Percentiles rank a stretch among this genome's conserved stretches.
Evolutionary conservation across 2,113 vertebrate species (phyloP).

Genomic region (Colinus virginianus): DNA sequence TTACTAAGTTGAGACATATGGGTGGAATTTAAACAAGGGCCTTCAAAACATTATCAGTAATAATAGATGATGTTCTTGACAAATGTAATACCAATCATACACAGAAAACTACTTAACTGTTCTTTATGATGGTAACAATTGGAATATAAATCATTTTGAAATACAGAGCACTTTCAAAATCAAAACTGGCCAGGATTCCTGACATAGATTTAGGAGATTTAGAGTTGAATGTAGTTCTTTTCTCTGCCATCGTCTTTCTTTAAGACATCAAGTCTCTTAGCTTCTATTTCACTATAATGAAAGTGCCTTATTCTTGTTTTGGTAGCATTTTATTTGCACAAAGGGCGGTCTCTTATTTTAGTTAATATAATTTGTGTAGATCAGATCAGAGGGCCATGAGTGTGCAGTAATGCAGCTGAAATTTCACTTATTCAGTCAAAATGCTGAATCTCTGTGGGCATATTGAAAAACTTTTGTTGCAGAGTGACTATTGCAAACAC

Average conservation of each 20-base stretch:
- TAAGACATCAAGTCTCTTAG: neutral
- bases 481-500: neutral
- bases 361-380: neutral
- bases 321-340: neutral
- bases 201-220: neutral
- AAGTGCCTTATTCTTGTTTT: neutral
- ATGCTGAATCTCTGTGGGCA: rapidly evolving
- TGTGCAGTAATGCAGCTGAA: neutral
- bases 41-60: constrained; percentile 15
- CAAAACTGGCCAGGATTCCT: neutral
- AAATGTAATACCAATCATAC: neutral
- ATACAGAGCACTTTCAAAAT: neutral
- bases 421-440: neutral
- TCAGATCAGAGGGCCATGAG: neutral
- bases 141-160: constrained; percentile 17
- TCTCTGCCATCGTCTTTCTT: neutral
- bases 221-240: neutral
- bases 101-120: constrained; percentile 20
- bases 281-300: neutral
- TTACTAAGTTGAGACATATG: constrained; percentile 32
- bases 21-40: neutral
- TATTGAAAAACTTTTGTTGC: neutral
- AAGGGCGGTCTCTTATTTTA: neutral
- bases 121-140: constrained; percentile 15
- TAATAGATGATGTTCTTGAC: neutral